Evolutionary conservation across 2,888 invertebrate genomes (phyloP), one percentile per base, ranked within the genome.

Genomic region (Sericinus montela): DNA sequence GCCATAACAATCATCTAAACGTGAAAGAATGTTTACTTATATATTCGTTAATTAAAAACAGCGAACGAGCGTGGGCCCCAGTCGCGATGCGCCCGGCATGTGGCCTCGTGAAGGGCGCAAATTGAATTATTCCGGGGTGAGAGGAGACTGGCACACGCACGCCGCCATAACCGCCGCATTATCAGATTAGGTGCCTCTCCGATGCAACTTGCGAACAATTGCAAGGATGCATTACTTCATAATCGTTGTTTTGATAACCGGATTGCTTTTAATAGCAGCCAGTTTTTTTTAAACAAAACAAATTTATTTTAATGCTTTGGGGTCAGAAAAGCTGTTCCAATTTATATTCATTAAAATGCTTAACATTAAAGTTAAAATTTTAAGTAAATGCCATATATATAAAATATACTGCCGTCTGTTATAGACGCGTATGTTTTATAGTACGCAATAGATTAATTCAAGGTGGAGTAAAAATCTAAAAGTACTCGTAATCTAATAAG

Each of bases 11-110:
- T 45, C n/a, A 40, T 39, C 39, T 40, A 32, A 45, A 40, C 37
- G 40, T 30, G 36, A 40, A 44, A 44, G 23, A 41, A 44, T 52
- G 44, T 50, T 45, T n/a, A n/a, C n/a, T n/a, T 44, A 35, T 40
- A 28, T 39, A 48, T 49, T 47, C 53, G 63, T 72, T 75, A 78
- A 81, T 81, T 80, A 80, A 79, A 80, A 80, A 78, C 75, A 77
- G 71, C 63, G 56, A 56, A 60, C 57, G 58, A 62, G 65, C 62
- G 45, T 51, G 56, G 56, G 57, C 61, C 44, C 50, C 48, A 52
- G 38, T 50, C 30, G 35, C 37, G 41, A 14, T 61, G 59, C 57
- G 45, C 57, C 44, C 66, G 63, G 69, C 69, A 66, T 69, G 69
- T 67, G 69, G 67, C 60, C 60, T 55, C 55, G 42, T 30, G 42